These are phyloP conservation scores for Virgularia gustaviana DNA, from an alignment of 92 coral and sea anemone genomes.

Conservation along the genomic window DNA sequence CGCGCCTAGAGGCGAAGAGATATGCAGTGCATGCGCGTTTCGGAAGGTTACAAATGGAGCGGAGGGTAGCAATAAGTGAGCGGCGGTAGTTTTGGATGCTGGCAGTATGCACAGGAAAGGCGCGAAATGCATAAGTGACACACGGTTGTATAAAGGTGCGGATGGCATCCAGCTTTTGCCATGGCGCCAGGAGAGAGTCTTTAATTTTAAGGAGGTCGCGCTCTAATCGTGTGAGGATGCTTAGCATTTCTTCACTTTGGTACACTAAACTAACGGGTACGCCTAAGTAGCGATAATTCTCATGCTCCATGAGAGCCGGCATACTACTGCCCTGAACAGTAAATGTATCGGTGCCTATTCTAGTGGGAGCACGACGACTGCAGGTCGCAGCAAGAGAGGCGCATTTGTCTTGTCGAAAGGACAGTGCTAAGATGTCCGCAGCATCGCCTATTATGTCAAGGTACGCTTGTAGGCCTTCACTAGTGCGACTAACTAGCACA, in stretches of 20 bases:
- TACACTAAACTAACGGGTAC: too few species aligned
- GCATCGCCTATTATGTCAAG: too few species aligned
- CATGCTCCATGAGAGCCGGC: too few species aligned
- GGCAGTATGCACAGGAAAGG: too few species aligned
- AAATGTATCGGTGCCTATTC: not conserved
- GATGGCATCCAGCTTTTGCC: too few species aligned
- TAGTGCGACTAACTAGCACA: not conserved
- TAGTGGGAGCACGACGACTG: not conserved
- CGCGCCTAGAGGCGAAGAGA: constrained; percentile 14
- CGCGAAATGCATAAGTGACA: too few species aligned
- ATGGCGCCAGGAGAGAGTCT: constrained; percentile 10
- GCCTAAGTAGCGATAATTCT: too few species aligned
- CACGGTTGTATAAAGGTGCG: constrained; percentile 25
- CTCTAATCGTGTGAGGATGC: too few species aligned
- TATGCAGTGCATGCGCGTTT: constrained; percentile 6
- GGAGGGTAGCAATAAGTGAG: constrained; percentile 13
- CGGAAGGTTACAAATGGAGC: constrained; percentile 24
- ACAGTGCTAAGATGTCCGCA: too few species aligned
- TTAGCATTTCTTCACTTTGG: too few species aligned
- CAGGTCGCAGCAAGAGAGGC: not conserved
- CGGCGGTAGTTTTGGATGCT: not conserved
- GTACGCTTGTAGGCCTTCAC: not conserved
- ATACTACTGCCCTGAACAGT: not conserved
- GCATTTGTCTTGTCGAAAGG: not conserved
- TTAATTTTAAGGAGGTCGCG: too few species aligned